Evolutionary conservation across 1,140 invertebrate species (phyloP), one percentile per base, ranked within the genome.

Genomic region (Ceratina japonica): DNA sequence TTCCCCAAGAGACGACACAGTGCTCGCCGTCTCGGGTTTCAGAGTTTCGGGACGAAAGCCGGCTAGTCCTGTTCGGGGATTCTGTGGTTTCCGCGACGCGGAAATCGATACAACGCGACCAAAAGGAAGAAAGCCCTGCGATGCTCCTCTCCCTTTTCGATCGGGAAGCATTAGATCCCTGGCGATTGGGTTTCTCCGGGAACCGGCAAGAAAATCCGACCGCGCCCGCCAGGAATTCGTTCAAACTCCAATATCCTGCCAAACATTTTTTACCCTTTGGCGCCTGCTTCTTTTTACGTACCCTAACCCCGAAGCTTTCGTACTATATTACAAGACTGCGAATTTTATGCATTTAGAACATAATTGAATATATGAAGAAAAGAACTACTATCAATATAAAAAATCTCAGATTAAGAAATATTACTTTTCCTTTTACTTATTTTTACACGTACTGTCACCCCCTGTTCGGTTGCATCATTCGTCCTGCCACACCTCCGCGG

Each of bases 31-130:
- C 58, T 77, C 75, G 2, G 65, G 69, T 78, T 72, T 72, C 75
- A 37, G 24, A 78, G 75, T 78, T 78, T 78, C 51, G 49, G 75
- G 75, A 16, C 75, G 68, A 78, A 78, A 63, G 68, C 51, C 37
- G 58, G 20, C 31, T 56, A 15, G 65, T 72, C 59, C 54, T 72
- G 75, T 78, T 78, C 18, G 69, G 59, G 59, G 68, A 78, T 78
- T 78, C 75, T 78, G 75, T 22, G 75, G 75, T 78, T 78, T 78
- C 75, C 75, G 75, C 75, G 68, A 78, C 75, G 52, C 75, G 75
- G 69, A 78, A 78, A 78, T 56, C 69, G 75, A 78, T 78, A 63
- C 59, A 72, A 63, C 75, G 58, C 59, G 49, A 3, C 51, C 69
- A 64, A 56, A 78, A 78, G 59, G 75, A 78, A 78, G 75, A 78